These are phyloP conservation scores for Hemicentrotus pulcherrimus DNA, from an alignment of 35 echinoderm and acorn worm species.

Conservation along the genomic window DNA sequence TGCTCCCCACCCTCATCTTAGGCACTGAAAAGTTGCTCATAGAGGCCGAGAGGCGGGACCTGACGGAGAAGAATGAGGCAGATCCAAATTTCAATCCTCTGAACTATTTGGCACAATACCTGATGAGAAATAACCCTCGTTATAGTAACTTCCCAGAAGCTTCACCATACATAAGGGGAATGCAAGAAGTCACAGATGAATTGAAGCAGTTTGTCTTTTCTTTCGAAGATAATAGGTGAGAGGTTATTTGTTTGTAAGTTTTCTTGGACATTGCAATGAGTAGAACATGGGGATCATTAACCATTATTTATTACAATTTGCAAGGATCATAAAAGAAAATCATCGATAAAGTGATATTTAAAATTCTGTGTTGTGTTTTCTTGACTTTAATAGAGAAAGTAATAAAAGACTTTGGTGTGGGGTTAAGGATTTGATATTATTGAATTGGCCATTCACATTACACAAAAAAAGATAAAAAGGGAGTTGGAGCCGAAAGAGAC, in stretches of 20 bases:
- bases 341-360: no score
- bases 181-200: slow-evolving; percentile 96
- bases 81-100: slow-evolving; percentile 92
- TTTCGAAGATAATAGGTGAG: slow-evolving; percentile 99
- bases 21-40: slow-evolving; percentile 87
- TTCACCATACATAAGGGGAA: slow-evolving; percentile 91
- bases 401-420: no score
- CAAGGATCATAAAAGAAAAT: no score
- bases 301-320: neutral
- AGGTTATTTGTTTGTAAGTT: neutral
- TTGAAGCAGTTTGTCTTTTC: slow-evolving; percentile 95
- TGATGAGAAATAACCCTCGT: slow-evolving; percentile 95
- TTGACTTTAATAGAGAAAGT: no score
- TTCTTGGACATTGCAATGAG: neutral
- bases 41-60: slow-evolving; percentile 78
- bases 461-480: no score
- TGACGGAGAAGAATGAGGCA: slow-evolving; percentile 70
- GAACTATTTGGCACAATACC: slow-evolving; percentile 94
- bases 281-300: neutral
- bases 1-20: slow-evolving; percentile 93
- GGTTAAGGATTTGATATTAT: no score
- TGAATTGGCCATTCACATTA: no score
- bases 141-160: slow-evolving; percentile 98
- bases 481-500: no score
- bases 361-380: no score